Evolutionary conservation across 1,140 invertebrate species (phyloP).

Genomic region (Drosophila erecta): DNA sequence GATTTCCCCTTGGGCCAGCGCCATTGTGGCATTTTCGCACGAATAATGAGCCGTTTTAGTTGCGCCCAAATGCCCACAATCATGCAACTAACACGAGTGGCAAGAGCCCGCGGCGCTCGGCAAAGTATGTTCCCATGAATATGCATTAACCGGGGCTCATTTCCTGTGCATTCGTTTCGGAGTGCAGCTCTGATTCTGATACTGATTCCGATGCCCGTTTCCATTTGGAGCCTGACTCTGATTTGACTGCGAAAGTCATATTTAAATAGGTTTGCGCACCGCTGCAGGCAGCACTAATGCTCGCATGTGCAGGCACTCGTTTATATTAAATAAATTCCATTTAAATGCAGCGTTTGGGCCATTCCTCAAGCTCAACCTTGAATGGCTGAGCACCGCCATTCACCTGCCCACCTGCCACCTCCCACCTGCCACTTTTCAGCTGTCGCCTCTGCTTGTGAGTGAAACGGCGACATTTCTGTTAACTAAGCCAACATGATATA

Average conservation of each 20-base stretch:
- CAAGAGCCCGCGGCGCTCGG: conserved; percentile 10
- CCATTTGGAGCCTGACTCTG: background rate
- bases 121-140: conserved; percentile 50
- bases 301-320: conserved; percentile 16
- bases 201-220: background rate
- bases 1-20: conserved; percentile 4
- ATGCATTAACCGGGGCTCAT: conserved; percentile 45
- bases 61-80: conserved; percentile 38
- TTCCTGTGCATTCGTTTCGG: conserved; percentile 45
- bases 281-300: conserved; percentile 15
- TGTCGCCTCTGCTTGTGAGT: conserved; percentile 39
- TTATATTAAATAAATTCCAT: conserved; percentile 59
- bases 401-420: background rate
- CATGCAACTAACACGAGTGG: conserved; percentile 26
- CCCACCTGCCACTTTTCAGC: conserved; percentile 16
- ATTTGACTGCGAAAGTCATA: conserved; percentile 29
- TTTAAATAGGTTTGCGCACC: conserved; percentile 39
- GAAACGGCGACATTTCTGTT: conserved; percentile 63
- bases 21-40: conserved; percentile 20
- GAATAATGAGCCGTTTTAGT: conserved; percentile 43
- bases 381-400: conserved; percentile 19
- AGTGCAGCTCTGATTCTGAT: conserved; percentile 5
- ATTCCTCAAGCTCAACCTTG: conserved; percentile 56
- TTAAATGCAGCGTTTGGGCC: conserved; percentile 45
- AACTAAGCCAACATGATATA: conserved; percentile 75